Conservation (phyloP, 2,797 vertebrate genomes). For the Gallinago nigripennis region DNA sequence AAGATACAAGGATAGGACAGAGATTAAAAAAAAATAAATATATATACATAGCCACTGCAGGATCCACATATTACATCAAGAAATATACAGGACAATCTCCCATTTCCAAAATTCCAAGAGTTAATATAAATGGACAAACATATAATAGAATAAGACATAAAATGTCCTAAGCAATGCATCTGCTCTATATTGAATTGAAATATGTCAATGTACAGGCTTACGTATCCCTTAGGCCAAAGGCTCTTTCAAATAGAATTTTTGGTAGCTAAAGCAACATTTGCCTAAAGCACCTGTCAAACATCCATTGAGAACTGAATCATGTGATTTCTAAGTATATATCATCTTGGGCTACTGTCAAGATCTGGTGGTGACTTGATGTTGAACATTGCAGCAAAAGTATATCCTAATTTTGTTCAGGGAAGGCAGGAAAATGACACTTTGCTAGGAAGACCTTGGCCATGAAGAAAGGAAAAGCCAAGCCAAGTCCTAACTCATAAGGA, state of each 20-base stretch:
- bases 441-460: not conserved
- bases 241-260: constrained; percentile 42
- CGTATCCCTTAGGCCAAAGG: not conserved
- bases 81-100: not conserved
- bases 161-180: constrained; percentile 31
- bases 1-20: not conserved
- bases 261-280: constrained; percentile 47
- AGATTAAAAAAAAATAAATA: not conserved
- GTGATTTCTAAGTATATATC: not conserved
- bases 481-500: not conserved
- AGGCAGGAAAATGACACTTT: not conserved
- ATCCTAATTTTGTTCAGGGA: not conserved
- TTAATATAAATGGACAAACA: constrained; percentile 38
- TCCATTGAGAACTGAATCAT: not conserved
- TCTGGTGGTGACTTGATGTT: constrained; percentile 8
- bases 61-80: not conserved
- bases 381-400: not conserved
- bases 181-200: not conserved
- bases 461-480: not conserved
- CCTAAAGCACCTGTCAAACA: constrained; percentile 56
- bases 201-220: not conserved
- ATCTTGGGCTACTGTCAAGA: constrained; percentile 5
- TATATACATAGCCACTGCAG: not conserved
- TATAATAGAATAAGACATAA: constrained; percentile 7
- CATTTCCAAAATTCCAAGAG: not conserved